phyloP scores from a whole-genome alignment of 2,113 vertebrate species.

The Taxidea taxus region DNA sequence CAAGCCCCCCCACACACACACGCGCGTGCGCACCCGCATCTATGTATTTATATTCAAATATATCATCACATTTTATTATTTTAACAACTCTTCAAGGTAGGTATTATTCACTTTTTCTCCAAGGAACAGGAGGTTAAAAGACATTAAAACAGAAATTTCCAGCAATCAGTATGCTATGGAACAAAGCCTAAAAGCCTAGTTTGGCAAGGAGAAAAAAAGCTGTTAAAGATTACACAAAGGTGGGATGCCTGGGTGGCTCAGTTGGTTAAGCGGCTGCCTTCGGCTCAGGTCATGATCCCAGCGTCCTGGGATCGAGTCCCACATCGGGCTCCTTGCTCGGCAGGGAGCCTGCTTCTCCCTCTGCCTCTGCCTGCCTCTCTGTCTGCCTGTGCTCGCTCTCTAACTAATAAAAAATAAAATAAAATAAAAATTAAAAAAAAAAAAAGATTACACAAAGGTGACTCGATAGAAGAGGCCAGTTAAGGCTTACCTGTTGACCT shows the following conservation, averaged over 20 bases:
- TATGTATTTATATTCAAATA: neutral
- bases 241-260: too few species aligned
- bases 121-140: slow-evolving; percentile 15
- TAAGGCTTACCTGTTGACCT: neutral
- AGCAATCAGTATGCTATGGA: neutral
- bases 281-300: too few species aligned
- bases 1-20: neutral
- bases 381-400: too few species aligned
- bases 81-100: neutral
- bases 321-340: too few species aligned
- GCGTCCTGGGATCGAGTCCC: too few species aligned
- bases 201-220: neutral
- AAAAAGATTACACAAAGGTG: neutral
- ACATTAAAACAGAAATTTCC: neutral
- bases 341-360: too few species aligned
- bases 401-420: too few species aligned
- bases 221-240: neutral
- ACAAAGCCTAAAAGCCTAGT: neutral
- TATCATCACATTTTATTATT: neutral
- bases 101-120: neutral
- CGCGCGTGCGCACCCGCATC: neutral
- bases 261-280: too few species aligned
- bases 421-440: too few species aligned
- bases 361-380: too few species aligned
- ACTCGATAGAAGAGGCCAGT: neutral